Base-by-base conservation (phyloP, 2,797 vertebrate species). In the Poeciliopsis paucimaculata region DNA sequence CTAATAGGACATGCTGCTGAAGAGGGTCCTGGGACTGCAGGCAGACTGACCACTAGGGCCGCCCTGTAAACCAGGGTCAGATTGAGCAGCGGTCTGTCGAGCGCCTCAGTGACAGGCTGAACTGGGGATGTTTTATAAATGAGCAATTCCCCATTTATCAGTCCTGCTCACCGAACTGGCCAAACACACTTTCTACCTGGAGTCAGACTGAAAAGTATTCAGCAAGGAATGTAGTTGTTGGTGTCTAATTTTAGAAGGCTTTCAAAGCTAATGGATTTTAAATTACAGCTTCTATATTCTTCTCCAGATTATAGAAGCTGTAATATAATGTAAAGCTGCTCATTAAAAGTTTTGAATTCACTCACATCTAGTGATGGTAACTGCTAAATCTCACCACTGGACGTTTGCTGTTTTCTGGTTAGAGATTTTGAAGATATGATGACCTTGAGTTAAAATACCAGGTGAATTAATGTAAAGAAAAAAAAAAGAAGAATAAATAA, bases 1-100 rank as follows among this genome's bases (percentile, higher is more conserved):
- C 80, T 91, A 89, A 87, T 90, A 55, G n/a, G 53, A 87, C 89
- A 82, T 77, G 78, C 78, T 85, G 77, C 82, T 74, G 79, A 87
- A 70, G 62, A 78, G 82, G 77, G 80, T 90, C 87, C 83, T 80
- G 88, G 85, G 87, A 88, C 70, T 0, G 4, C 60, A 47, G 57
- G 16, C 80, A 57, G 82, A 36, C 45, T 76, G 23, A 41, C 78
- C 6, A 9, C 70, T 80, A 62, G 57, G 64, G 36, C 31, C 43
- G 60, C 77, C 28, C 39, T 76, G 36, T 6, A 46, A 60, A n/a
- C 74, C 79, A 57, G 53, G 71, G 43, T 79, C 80, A 81, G 80
- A 82, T 41, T 77, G 81, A 88, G 83, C 76, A 73, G 77, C 72
- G 77, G 72, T 77, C 73, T 57, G 73, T 80, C 72, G 49, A 76